Evolutionary conservation across 1,140 invertebrate species (phyloP).

Genomic region (Drosophila kepulauana): DNA sequence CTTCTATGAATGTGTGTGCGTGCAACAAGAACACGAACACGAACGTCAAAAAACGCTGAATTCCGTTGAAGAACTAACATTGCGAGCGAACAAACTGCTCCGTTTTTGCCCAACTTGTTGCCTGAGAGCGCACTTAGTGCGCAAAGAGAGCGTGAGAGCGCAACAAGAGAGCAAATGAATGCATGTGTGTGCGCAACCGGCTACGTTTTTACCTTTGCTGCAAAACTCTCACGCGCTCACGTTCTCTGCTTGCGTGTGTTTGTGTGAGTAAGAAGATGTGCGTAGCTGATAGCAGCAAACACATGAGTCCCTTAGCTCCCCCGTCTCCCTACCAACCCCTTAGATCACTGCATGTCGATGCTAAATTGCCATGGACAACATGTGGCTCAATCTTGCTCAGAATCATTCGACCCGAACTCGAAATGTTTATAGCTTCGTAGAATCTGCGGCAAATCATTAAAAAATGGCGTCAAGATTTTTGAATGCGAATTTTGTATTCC

Average conservation of each 20-base stretch:
- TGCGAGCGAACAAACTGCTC: constrained; percentile 24
- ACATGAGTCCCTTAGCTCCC: not conserved
- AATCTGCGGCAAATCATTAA: constrained; percentile 25
- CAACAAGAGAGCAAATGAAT: not conserved
- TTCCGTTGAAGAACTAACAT: constrained; percentile 65
- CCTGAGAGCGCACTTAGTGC: not conserved
- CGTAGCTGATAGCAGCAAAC: constrained; percentile 41
- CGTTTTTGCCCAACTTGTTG: constrained; percentile 47
- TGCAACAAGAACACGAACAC: constrained; percentile 38
- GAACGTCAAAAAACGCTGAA: constrained; percentile 60
- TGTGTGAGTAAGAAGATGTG: constrained; percentile 27
- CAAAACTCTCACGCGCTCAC: constrained; percentile 21
- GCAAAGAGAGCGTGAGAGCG: constrained; percentile 13
- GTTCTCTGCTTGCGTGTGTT: not conserved
- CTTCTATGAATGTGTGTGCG: constrained; percentile 1
- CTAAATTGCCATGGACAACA: constrained; percentile 35
- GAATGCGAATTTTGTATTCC: constrained; percentile 4
- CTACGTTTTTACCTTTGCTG: constrained; percentile 35
- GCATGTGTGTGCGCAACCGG: constrained; percentile 6
- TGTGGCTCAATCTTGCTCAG: constrained; percentile 33
- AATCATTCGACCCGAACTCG: constrained; percentile 2
- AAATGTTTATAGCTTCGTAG: constrained; percentile 33
- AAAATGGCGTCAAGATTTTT: constrained; percentile 1
- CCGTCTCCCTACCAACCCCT: not conserved
- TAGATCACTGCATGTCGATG: constrained; percentile 13